Evolutionary conservation across 2,113 vertebrate genomes (phyloP).

Genomic region (Apaloderma vittatum): DNA sequence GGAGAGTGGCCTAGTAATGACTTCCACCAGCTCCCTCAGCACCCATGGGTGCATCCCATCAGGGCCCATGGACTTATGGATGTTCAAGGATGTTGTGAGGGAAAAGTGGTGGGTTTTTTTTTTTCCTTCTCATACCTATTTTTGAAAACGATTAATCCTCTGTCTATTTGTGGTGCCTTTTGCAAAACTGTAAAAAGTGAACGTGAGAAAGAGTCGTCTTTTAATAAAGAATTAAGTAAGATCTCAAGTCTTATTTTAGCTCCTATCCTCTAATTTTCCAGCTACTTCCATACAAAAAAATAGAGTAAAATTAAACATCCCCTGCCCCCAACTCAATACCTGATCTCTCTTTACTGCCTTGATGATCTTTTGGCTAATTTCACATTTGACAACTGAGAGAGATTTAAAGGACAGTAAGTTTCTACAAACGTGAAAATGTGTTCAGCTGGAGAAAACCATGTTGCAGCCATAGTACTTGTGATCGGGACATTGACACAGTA

Average conservation of each 20-base stretch:
- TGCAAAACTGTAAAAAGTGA: background rate
- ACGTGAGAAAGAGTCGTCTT: background rate
- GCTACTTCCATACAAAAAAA: background rate
- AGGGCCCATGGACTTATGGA: too few relatives aligned
- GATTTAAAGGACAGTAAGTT: background rate
- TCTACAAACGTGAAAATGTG: background rate
- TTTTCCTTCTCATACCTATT: background rate
- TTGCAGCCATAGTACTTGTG: background rate
- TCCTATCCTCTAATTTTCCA: background rate
- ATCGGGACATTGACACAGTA: background rate
- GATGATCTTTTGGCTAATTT: background rate
- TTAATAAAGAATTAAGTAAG: background rate
- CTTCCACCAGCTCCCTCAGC: too few relatives aligned
- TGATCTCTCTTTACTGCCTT: background rate
- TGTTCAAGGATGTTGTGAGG: background rate
- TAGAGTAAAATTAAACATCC: too few relatives aligned
- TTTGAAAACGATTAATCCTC: fast-evolving
- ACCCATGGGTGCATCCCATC: too few relatives aligned
- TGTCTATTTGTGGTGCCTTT: background rate
- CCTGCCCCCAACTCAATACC: background rate
- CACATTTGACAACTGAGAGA: background rate
- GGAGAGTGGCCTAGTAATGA: too few relatives aligned
- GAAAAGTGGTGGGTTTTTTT: background rate
- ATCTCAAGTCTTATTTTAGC: background rate
- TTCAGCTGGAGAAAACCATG: background rate